Conservation (phyloP, 2,113 vertebrate genomes). For the Bos javanicus region DNA sequence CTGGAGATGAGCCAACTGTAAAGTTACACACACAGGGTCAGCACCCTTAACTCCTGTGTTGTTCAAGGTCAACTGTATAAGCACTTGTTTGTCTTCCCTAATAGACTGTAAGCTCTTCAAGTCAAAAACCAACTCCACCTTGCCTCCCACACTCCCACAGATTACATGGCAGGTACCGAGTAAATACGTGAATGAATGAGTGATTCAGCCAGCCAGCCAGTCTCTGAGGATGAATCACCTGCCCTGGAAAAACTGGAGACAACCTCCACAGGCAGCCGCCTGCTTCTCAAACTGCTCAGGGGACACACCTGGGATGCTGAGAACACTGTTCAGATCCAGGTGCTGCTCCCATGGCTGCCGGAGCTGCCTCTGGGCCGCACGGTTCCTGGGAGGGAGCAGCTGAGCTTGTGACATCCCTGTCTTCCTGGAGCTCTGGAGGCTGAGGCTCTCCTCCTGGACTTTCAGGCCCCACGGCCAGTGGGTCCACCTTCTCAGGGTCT, state of each 20-base stretch:
- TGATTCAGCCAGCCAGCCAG: not conserved
- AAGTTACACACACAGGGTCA: not conserved
- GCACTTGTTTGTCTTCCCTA: not conserved
- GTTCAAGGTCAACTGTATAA: not conserved
- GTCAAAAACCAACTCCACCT: not conserved
- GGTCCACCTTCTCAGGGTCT: conserved; percentile 38
- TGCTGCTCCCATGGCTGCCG: not conserved
- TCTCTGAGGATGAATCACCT: not conserved
- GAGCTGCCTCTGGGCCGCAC: not conserved
- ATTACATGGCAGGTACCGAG: not conserved
- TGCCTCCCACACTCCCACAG: not conserved
- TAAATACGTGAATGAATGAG: not conserved
- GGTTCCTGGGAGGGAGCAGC: not conserved
- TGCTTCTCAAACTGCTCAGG: not conserved
- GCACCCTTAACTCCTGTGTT: not conserved
- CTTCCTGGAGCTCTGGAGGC: conserved; percentile 53
- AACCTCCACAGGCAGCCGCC: not conserved
- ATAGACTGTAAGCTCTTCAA: not conserved
- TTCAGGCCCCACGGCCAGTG: not conserved
- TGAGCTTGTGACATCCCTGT: not conserved
- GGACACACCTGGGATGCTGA: conserved; percentile 70
- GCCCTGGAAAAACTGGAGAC: not conserved
- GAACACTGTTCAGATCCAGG: not conserved
- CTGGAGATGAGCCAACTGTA: not conserved
- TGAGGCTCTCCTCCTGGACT: not conserved